Percentiles rank a stretch among this genome's conserved stretches.
Evolutionary conservation across 1,140 invertebrate genomes (phyloP).

Genomic region (Pseudachorutes palmiensis): DNA sequence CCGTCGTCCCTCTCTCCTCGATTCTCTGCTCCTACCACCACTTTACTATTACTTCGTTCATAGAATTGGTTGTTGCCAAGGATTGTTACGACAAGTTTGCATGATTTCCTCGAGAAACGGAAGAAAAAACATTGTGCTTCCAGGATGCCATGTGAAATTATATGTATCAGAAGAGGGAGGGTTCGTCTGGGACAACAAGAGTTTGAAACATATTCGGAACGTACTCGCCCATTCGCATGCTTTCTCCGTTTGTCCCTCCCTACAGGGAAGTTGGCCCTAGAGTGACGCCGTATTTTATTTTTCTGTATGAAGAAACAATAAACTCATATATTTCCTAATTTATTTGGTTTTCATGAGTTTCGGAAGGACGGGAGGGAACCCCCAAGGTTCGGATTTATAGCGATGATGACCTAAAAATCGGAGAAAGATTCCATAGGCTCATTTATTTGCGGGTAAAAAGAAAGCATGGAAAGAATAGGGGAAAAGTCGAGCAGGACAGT

Average conservation of each 20-base stretch:
- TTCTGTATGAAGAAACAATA: conserved; percentile 5
- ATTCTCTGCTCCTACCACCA: no score
- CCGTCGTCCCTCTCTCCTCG: background rate
- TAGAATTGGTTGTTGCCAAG: background rate
- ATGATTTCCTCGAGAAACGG: background rate
- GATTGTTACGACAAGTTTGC: conserved; percentile 9
- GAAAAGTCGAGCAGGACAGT: background rate
- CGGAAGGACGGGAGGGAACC: conserved; percentile 2
- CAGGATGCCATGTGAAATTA: background rate
- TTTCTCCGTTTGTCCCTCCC: background rate
- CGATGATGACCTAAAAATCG: background rate
- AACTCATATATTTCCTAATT: conserved; percentile 13
- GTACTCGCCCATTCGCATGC: background rate
- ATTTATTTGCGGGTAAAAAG: background rate
- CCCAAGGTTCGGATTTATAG: background rate
- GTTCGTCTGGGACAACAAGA: background rate
- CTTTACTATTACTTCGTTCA: background rate
- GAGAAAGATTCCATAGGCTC: background rate
- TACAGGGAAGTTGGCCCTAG: background rate
- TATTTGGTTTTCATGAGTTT: conserved; percentile 3
- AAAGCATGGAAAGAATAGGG: background rate
- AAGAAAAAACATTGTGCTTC: background rate
- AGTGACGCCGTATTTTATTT: conserved; percentile 3
- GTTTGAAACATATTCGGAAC: background rate
- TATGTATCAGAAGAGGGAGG: background rate